phyloP scores from a whole-genome alignment of 2,113 vertebrate genomes.

The Psittacus erithacus region DNA sequence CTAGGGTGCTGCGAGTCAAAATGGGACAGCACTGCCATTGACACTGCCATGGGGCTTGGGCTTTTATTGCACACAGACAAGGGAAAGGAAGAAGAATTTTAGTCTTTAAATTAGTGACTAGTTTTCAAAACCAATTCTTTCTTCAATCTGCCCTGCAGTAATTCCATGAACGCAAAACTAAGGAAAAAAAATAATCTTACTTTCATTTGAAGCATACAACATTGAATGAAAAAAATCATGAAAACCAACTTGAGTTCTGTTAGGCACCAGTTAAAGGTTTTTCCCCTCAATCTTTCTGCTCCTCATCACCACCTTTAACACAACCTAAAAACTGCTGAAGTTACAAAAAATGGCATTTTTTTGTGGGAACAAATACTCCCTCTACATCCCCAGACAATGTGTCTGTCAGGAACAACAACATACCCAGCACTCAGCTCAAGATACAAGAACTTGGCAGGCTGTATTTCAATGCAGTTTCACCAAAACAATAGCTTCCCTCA shows the following conservation, averaged over 20 bases:
- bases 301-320: neutral
- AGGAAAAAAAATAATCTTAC: neutral
- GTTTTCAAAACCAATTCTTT: neutral
- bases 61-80: neutral
- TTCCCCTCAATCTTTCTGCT: neutral
- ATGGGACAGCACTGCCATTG: neutral
- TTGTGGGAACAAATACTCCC: neutral
- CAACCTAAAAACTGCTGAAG: neutral
- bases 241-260: neutral
- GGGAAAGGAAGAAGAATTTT: neutral
- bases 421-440: neutral
- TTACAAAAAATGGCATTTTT: neutral
- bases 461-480: neutral
- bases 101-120: neutral
- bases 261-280: neutral
- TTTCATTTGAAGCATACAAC: neutral
- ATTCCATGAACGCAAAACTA: neutral
- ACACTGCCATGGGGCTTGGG: neutral
- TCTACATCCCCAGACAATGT: neutral
- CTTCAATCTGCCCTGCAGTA: neutral
- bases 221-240: neutral
- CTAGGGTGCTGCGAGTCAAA: neutral
- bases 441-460: constrained; percentile 17
- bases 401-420: neutral
- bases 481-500: constrained; percentile 25